Percentiles rank a stretch among this genome's conserved stretches.
Evolutionary conservation across 2,797 vertebrate species (phyloP).

Genomic region (Labroides dimidiatus): DNA sequence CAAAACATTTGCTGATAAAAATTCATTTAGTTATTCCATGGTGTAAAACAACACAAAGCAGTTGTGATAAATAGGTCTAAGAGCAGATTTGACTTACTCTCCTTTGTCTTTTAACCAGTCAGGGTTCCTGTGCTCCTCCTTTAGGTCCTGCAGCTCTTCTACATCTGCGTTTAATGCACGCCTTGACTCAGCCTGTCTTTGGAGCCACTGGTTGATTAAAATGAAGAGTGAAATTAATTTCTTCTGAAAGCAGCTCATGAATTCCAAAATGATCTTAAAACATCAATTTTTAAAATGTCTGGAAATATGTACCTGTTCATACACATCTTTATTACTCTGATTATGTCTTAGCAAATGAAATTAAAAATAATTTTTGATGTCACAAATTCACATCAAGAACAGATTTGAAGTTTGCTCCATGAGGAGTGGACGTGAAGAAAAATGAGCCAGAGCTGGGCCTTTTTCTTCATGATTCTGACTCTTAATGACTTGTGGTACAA

Average conservation of each 20-base stretch:
- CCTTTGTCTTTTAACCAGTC: slow-evolving; percentile 97
- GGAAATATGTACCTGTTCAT: too few species aligned
- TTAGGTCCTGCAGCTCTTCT: slow-evolving; percentile 88
- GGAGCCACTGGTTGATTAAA: slow-evolving; percentile 87
- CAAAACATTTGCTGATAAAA: slow-evolving; percentile 89
- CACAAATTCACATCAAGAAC: too few species aligned
- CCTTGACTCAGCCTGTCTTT: slow-evolving; percentile 90
- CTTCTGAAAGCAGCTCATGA: not conserved
- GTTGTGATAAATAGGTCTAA: not conserved
- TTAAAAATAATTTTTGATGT: too few species aligned
- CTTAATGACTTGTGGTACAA: too few species aligned
- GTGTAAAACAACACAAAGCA: not conserved
- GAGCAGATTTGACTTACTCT: slow-evolving; percentile 84
- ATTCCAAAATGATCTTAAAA: too few species aligned
- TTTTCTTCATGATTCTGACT: too few species aligned
- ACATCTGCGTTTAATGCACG: slow-evolving; percentile 79
- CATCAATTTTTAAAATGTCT: too few species aligned
- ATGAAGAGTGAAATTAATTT: not conserved
- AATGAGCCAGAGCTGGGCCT: too few species aligned
- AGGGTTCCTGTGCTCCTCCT: slow-evolving; percentile 90
- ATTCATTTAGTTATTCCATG: not conserved
- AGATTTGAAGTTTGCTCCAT: too few species aligned
- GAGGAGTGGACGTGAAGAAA: too few species aligned
- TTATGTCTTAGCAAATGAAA: too few species aligned
- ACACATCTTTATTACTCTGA: too few species aligned